Conservation (phyloP, 2,797 vertebrate species). For the Rachycentron canadum region DNA sequence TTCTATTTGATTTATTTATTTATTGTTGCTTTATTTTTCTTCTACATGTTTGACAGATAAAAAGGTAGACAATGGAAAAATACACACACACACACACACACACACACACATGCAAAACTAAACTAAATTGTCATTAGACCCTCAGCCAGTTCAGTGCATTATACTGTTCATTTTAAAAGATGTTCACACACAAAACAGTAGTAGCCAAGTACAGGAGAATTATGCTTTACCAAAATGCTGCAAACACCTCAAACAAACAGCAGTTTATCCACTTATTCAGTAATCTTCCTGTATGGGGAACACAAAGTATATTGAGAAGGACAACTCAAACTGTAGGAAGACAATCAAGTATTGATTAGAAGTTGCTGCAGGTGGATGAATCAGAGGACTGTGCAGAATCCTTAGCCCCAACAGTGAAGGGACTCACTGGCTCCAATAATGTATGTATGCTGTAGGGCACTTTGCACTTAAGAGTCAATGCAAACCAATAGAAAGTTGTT, state of each 20-base stretch:
- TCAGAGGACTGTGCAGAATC: not conserved
- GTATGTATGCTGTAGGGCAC: no score
- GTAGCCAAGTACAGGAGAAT: not conserved
- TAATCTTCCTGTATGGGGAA: not conserved
- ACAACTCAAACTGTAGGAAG: not conserved
- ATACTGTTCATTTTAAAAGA: not conserved
- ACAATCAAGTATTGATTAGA: conserved; percentile 12
- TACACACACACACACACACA: no score
- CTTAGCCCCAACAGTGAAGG: no score
- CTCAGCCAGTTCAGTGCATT: not conserved
- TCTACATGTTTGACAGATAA: not conserved
- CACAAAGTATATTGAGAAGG: not conserved
- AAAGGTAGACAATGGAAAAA: not conserved
- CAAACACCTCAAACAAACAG: not conserved
- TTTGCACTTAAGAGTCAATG: no score
- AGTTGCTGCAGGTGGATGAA: not conserved
- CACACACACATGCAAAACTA: not conserved
- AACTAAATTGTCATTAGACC: not conserved
- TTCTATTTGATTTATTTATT: no score
- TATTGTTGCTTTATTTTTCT: not conserved
- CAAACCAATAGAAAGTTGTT: no score
- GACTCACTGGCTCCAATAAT: no score
- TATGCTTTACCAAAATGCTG: not conserved
- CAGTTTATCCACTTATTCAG: not conserved
- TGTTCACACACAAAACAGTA: not conserved